These are phyloP conservation scores for Mugil cephalus DNA, from an alignment of 2,113 vertebrate species.

Conservation along the genomic window DNA sequence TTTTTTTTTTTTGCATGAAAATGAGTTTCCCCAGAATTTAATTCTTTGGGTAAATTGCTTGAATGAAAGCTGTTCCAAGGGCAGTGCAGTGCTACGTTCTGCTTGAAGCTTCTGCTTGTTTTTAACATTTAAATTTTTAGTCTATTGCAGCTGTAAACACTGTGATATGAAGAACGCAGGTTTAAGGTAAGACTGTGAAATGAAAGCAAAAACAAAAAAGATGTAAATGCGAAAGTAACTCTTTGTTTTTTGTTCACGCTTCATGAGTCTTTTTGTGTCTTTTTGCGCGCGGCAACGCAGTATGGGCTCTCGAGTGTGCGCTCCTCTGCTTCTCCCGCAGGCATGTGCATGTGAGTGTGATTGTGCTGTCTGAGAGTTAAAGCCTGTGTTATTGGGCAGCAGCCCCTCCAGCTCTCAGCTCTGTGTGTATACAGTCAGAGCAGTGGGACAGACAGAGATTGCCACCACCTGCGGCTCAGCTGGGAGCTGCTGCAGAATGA, in stretches of 20 bases:
- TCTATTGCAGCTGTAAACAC: neutral
- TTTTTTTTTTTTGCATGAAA: too few relatives aligned
- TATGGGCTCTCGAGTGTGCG: neutral
- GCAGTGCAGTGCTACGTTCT: neutral
- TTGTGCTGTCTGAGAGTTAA: conserved; percentile 59
- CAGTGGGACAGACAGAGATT: conserved; percentile 68
- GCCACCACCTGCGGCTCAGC: conserved; percentile 77
- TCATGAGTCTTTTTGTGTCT: too few relatives aligned
- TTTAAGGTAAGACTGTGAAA: neutral
- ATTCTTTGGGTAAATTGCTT: neutral
- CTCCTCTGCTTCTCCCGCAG: conserved; percentile 14
- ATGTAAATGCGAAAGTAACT: too few relatives aligned
- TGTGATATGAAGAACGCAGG: neutral
- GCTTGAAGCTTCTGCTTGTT: conserved; percentile 8
- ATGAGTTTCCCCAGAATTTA: neutral
- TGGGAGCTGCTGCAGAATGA: conserved; percentile 68
- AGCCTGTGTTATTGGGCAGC: conserved; percentile 67
- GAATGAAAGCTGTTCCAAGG: neutral
- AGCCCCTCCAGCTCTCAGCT: conserved; percentile 49
- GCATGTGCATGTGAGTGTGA: conserved; percentile 21
- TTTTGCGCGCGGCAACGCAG: neutral
- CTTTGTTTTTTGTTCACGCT: too few relatives aligned
- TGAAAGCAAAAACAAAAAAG: neutral
- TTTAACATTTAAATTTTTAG: neutral
- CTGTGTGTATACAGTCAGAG: conserved; percentile 58